Percentiles rank a stretch among this genome's conserved stretches.
Conservation (phyloP, 2,113 vertebrate species). For the Rhinogobius similis region DNA sequence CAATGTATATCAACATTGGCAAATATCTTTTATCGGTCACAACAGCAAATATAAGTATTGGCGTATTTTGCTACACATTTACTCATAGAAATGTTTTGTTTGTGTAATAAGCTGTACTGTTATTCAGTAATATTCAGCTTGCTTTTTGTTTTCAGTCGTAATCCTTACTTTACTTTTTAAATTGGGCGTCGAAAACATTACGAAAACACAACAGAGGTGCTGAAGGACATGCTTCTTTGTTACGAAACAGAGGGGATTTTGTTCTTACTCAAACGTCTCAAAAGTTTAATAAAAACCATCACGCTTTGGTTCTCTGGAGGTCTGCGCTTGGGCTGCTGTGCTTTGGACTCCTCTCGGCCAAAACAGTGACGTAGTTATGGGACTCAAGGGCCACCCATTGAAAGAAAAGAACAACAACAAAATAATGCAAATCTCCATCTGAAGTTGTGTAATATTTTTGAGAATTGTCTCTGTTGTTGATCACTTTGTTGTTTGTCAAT, state of each 20-base stretch:
- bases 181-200: background rate
- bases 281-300: constrained; percentile 5
- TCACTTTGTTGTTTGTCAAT: background rate
- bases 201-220: background rate
- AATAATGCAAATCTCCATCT: background rate
- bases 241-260: constrained; percentile 5
- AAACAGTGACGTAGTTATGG: constrained; percentile 1
- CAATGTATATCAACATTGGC: too few species aligned
- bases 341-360: background rate
- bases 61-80: too few species aligned
- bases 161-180: background rate
- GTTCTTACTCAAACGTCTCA: constrained; percentile 2
- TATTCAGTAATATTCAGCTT: background rate
- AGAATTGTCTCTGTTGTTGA: background rate
- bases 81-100: background rate
- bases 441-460: constrained; percentile 4
- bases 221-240: background rate
- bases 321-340: background rate
- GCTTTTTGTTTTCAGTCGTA: background rate
- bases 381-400: background rate
- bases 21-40: too few species aligned
- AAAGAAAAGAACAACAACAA: background rate
- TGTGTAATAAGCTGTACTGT: background rate
- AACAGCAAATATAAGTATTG: too few species aligned
- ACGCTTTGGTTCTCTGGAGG: constrained; percentile 1